Percentiles rank a stretch among this genome's conserved stretches.
These are phyloP conservation scores for Arbacia lixula DNA, from an alignment of 53 echinoderm and acorn worm species.

Conservation along the genomic window DNA sequence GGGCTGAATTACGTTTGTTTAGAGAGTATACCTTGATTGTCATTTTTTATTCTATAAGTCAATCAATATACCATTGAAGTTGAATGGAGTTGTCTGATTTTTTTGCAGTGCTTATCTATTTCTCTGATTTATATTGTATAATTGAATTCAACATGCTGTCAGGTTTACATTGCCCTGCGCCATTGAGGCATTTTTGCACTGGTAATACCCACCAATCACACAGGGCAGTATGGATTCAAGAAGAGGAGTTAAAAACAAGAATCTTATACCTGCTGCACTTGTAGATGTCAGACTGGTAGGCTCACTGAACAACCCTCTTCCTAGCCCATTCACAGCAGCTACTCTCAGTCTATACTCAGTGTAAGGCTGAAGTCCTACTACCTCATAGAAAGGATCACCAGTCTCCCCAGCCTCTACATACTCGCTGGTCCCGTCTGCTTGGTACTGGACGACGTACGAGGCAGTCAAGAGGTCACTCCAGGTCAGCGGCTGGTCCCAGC, in stretches of 20 bases:
- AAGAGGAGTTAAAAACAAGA: background rate
- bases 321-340: conserved; percentile 77
- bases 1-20: too few relatives aligned
- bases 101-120: too few relatives aligned
- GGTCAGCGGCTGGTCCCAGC: conserved; percentile 62
- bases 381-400: conserved; percentile 28
- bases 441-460: conserved; percentile 53
- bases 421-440: conserved; percentile 14
- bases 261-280: conserved; percentile 69
- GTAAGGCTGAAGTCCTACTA: conserved; percentile 66
- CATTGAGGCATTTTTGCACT: too few relatives aligned
- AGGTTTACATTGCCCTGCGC: too few relatives aligned
- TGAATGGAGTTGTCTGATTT: too few relatives aligned
- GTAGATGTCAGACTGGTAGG: conserved; percentile 64
- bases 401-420: conserved; percentile 28
- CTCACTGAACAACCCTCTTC: conserved; percentile 63
- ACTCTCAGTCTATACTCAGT: conserved; percentile 73
- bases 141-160: too few relatives aligned
- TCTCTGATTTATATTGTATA: too few relatives aligned
- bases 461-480: conserved; percentile 69
- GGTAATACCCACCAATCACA: too few relatives aligned
- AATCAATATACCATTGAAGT: too few relatives aligned
- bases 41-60: too few relatives aligned
- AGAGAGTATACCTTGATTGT: too few relatives aligned
- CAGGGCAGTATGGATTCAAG: background rate